These are phyloP conservation scores for Lasioglossum albipes DNA, from an alignment of 1,140 invertebrate species.

Conservation along the genomic window DNA sequence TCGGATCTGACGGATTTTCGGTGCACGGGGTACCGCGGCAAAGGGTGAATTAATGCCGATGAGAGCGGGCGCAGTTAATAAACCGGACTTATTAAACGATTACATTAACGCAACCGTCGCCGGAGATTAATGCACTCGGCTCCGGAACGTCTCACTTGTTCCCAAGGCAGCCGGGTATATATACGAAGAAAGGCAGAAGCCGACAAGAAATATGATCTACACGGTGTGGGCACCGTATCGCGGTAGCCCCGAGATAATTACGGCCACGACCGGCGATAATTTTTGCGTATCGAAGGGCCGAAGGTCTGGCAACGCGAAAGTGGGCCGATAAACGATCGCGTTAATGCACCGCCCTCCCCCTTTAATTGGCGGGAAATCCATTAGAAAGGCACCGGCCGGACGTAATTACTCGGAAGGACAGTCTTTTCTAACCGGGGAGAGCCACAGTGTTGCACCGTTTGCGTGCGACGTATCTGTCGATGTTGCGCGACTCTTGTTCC, in stretches of 20 bases:
- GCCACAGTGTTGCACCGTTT: not conserved
- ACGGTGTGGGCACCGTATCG: conserved; percentile 54
- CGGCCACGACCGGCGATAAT: conserved; percentile 55
- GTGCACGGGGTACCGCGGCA: conserved; percentile 11
- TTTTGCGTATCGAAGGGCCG: conserved; percentile 62
- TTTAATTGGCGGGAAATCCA: conserved; percentile 46
- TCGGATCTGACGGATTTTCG: conserved; percentile 45
- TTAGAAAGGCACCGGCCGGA: conserved; percentile 3
- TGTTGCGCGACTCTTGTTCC: not conserved
- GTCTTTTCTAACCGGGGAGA: not conserved
- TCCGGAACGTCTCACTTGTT: conserved; percentile 60
- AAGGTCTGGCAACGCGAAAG: conserved; percentile 19
- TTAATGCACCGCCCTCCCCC: not conserved
- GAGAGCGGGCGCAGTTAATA: conserved; percentile 69
- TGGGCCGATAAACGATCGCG: conserved; percentile 39
- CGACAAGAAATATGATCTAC: conserved; percentile 69
- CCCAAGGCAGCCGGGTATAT: conserved; percentile 28
- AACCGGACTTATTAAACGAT: conserved; percentile 77
- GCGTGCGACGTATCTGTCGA: not conserved
- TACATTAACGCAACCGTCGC: conserved; percentile 71
- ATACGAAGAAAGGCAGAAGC: conserved; percentile 56
- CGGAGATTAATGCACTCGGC: conserved; percentile 72
- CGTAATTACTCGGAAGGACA: conserved; percentile 20
- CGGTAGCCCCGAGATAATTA: conserved; percentile 66
- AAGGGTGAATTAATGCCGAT: conserved; percentile 64